Base-by-base conservation (phyloP, 2,797 vertebrate genomes). In the Pempheris klunzingeri region DNA sequence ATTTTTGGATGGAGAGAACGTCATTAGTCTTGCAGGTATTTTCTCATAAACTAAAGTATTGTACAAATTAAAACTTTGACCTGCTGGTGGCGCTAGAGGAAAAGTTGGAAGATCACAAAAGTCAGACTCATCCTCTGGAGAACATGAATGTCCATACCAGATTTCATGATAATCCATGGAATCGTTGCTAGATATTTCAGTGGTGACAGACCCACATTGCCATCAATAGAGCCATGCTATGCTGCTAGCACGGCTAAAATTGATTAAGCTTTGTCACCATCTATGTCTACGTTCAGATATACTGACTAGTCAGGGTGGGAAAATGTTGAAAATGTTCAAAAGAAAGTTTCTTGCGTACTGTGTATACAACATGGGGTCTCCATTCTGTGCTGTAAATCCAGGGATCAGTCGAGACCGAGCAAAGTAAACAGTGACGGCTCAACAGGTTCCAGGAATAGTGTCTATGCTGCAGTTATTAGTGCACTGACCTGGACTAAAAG, bases 401-500 rank as follows among this genome's bases (percentile, higher is more conserved):
- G n/a, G 46, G 58, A 54, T 72, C 68, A 66, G 12, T 34, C 24
- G 9, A 24, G 47, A 54, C 39, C 0, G 47, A 66, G 54, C 61
- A 30, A 36, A 59, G 26, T 28, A 61, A 80, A 61, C 78, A 75
- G 15, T 2, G 32, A 53, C 17, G 28, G 72, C 54, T 78, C 67
- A 61, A 64, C 39, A 3, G 54, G 61, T 9, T 82, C 68, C 72
- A 72, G 50, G 54, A 78, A 82, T 70, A 76, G 67, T 70, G 49
- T 55, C 66, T 1, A n/a, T 43, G n/a, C 22, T 7, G 39, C 75
- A 57, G 44, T 53, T 77, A 57, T 41, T 68, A 39, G 26, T 26
- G 28, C 67, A 28, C 60, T n/a, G 69, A 73, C 60, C 63, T 4
- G 28, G 52, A 69, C 36, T 24, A 30, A 58, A 78, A 58, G 30